Evolutionary conservation across 2,888 invertebrate genomes (phyloP), one percentile per base, ranked within the genome.

Genomic region (Petrolisthes cinctipes): DNA sequence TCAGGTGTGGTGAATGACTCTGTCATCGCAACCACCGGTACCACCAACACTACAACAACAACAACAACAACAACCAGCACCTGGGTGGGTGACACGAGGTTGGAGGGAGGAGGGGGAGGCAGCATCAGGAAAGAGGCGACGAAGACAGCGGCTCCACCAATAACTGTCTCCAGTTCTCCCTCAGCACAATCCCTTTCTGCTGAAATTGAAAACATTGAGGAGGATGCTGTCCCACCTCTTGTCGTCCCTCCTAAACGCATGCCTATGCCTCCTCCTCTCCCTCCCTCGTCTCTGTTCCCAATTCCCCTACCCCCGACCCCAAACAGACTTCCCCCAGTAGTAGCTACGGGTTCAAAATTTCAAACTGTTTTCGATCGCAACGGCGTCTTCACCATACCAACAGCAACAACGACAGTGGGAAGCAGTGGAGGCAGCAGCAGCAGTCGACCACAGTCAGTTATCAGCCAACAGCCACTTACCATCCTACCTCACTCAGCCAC

Each of bases 311-410:
- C 83, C 4, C 75, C 54, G 23, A n/a, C 75, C 9, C 75, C 83
- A 51, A 53, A 68, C 20, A 83, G 23, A 20, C 66, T 66, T 23
- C 83, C 73, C 9, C 83, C 83, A 37, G 71, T 71, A 4, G 75
- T 83, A 75, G 83, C 83, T 23, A 51, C 83, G 56, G 73, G 71
- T 6, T 83, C 83, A 37, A 71, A 73, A 53, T 56, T 57, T 71
- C 83, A 83, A 71, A 83, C 83, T 9, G 57, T 83, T 6, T 83
- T 83, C 75, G 83, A 75, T 23, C 54, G 57, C 23, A 73, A 56
- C 14, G 83, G 83, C 83, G 83, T 83, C 20, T 83, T 83, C 75
- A 83, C 83, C 75, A 83, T 83, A 53, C n/a, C 53, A 14, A 79
- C 14, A 53, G 17, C n/a, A 14, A 71, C 11, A 71, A 71, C 71